Base-by-base conservation (phyloP, 1,140 invertebrate species). In the Harlomillsia oculata region DNA sequence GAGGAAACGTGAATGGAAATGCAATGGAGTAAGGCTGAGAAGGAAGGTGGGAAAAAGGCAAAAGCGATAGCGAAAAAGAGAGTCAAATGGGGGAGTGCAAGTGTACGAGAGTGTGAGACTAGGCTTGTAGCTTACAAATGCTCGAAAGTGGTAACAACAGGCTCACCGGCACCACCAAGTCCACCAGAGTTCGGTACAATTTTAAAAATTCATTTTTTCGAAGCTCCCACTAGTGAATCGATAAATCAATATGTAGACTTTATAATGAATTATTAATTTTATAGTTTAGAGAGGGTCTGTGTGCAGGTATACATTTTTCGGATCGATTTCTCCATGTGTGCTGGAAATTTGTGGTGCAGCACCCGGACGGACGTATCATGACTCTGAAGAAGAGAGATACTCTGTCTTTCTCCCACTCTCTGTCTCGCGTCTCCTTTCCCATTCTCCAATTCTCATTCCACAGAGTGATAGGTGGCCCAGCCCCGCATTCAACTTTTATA, bases 241-340 rank as follows among this genome's bases (percentile, higher is more conserved):
- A 60, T 60, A 60, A 60, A 60, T 60, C 58, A 60, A 60, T 60
- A 55, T 60, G 58, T 60, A 60, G 58, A 60, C 58, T 60, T 60
- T 60, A 60, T 60, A 60, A 60, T 60, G 58, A 60, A 60, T 60
- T 60, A 60, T 60, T 60, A 60, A 60, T 60, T 60, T 60, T 60
- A 60, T 60, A 60, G 58, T 54, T 60, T 60, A 54, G 58, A 55
- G 46, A 30, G 53, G 13, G 25, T 49, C 32, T n/a, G n/a, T n/a
- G 28, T 51, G 49, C 37, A 40, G 32, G 37, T 51, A 39, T 51
- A 39, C 34, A 51, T 51, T 40, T 40, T 51, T 36, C 25, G 32
- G 34, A 51, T 51, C 49, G 49, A 51, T 39, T 51, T 51, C 39
- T 40, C 39, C 49, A 51, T 51, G 32, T 51, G 25, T 51, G 49